phyloP scores from a whole-genome alignment of 2,113 vertebrate species.

The Sciurus niger region DNA sequence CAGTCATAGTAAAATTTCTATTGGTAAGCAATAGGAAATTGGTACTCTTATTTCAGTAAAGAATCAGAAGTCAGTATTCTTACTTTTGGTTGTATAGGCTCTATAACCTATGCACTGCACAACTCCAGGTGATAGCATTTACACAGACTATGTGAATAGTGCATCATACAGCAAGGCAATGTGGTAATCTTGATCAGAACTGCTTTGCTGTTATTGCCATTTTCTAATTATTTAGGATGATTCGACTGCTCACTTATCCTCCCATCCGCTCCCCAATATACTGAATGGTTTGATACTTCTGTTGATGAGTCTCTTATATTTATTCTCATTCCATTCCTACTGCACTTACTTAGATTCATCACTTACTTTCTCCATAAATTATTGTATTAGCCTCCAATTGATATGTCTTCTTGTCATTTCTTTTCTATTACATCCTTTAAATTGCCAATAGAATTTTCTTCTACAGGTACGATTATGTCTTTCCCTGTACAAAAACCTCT shows the following conservation, averaged over 20 bases:
- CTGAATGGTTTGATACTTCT: neutral
- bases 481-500: slow-evolving; percentile 1
- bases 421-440: neutral
- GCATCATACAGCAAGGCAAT: neutral
- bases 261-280: neutral
- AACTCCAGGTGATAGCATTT: neutral
- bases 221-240: neutral
- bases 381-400: neutral
- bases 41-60: slow-evolving; percentile 25
- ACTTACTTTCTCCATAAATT: neutral
- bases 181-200: neutral
- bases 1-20: slow-evolving; percentile 43
- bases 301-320: neutral
- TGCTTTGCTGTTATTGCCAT: neutral
- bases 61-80: neutral
- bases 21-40: slow-evolving; percentile 1
- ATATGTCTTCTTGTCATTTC: neutral
- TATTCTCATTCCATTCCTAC: neutral
- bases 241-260: neutral
- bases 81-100: neutral
- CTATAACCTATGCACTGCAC: neutral
- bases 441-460: neutral
- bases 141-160: neutral
- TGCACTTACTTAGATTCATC: neutral
- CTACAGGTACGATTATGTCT: neutral